Conservation (phyloP, 2,797 vertebrate genomes). For the Danio tinwini region DNA sequence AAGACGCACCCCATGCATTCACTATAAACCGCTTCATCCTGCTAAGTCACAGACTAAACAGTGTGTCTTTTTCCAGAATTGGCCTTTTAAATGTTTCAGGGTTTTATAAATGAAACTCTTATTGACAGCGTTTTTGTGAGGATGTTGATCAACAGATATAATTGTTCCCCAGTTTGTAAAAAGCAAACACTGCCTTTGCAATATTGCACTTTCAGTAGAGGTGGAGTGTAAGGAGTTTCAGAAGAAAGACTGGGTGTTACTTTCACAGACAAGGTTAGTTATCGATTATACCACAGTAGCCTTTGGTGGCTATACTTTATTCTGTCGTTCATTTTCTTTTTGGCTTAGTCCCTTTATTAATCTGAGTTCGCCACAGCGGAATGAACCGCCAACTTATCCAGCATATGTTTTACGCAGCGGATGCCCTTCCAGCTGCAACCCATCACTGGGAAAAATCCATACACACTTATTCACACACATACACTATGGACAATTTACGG, state of each 20-base stretch:
- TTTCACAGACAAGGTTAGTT: neutral
- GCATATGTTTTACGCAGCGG: no score
- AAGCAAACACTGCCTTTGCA: neutral
- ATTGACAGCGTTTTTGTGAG: neutral
- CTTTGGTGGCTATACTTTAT: neutral
- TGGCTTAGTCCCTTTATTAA: no score
- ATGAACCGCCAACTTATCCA: no score
- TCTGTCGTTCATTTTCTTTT: no score
- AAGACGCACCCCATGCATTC: neutral
- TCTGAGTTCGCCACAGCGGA: no score
- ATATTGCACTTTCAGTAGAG: neutral
- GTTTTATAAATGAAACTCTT: neutral
- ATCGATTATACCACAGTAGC: neutral
- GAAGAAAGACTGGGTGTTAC: neutral
- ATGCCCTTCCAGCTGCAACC: no score
- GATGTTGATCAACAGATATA: neutral
- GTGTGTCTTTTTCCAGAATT: conserved; percentile 13
- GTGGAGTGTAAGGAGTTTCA: neutral
- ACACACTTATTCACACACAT: no score
- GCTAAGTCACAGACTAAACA: conserved; percentile 34
- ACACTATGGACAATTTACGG: no score
- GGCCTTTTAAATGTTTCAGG: conserved; percentile 2
- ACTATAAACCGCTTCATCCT: neutral
- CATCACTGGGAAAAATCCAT: no score
- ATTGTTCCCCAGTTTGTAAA: neutral